Evolutionary conservation across 2,888 invertebrate species (phyloP), one percentile per base, ranked within the genome.

Genomic region (Drosophila incognita): DNA sequence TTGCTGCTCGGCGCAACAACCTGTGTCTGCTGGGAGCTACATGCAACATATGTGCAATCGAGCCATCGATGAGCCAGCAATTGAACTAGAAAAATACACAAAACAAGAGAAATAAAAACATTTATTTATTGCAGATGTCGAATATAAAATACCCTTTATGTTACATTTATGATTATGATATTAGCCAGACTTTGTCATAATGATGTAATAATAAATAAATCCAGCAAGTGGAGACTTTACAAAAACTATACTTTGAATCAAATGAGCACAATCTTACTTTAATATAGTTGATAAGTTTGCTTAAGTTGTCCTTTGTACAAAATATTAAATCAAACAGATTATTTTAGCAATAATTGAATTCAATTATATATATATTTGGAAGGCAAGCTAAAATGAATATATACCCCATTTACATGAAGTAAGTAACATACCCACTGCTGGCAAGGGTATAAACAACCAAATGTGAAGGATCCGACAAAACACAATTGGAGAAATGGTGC

Each of bases 61-160:
- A 58, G 70, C 60, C 69, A 89, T 89, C 90, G 88, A 87, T 81
- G 75, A 81, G 68, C 61, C 69, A 62, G 65, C 86, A 81, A 87
- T 88, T 79, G 69, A 81, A 85, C 73, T 82, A 82, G 80, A 87
- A 89, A 77, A 58, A 68, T 62, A 67, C 36, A 21, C 13, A 51
- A 75, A 53, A 27, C 11, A 38, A 10, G 21, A 46, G 27, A 66
- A 70, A 62, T 65, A 48, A 21, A 49, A n/a, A 38, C 13, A 15
- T 31, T 24, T 29, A 0, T 3, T n/a, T 1, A 18, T 21, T 21
- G 35, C 3, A 18, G 2, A 21, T 38, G 35, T 13, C 27, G 67
- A 48, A 36, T 18, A 4, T 11, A 4, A 27, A 24, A 69, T 69
- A 33, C 68, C 10, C 67, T 57, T 56, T 15, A 15, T 1, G 7